Percentiles rank a stretch among this genome's conserved stretches.
These are phyloP conservation scores for Rhamphomyia laevipes DNA, from an alignment of 2,888 invertebrate genomes.

Conservation along the genomic window DNA sequence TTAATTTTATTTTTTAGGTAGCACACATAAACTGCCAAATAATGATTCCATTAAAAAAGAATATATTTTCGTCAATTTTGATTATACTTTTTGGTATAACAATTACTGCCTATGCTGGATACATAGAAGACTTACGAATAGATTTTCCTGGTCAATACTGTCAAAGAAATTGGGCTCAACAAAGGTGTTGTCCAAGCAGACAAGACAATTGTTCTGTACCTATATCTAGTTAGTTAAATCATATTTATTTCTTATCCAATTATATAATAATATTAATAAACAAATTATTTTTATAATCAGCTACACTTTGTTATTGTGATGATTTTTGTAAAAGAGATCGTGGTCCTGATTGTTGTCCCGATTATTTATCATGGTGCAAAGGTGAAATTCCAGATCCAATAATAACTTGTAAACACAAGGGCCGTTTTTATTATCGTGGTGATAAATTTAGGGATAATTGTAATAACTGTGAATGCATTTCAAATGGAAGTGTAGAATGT, in stretches of 20 bases:
- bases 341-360: slow-evolving; percentile 84
- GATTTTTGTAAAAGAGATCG: slow-evolving; percentile 70
- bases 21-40: too few species aligned
- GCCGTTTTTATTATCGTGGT: slow-evolving; percentile 31
- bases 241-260: neutral
- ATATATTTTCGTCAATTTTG: too few species aligned
- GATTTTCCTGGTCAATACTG: slow-evolving; percentile 36
- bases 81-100: too few species aligned
- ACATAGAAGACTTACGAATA: neutral
- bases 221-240: slow-evolving; percentile 48
- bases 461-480: slow-evolving; percentile 54
- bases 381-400: slow-evolving; percentile 31
- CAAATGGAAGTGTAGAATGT: slow-evolving; percentile 41
- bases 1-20: too few species aligned
- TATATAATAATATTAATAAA: neutral
- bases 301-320: slow-evolving; percentile 88
- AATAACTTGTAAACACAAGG: slow-evolving; percentile 23
- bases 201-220: slow-evolving; percentile 71
- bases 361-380: slow-evolving; percentile 65
- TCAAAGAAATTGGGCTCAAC: slow-evolving; percentile 15
- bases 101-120: too few species aligned
- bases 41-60: too few species aligned
- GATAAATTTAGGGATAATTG: slow-evolving; percentile 48
- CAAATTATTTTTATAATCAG: slow-evolving; percentile 35
- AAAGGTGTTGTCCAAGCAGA: slow-evolving; percentile 59